Evolutionary conservation across 2,113 vertebrate species (phyloP).

Genomic region (Corythoichthys haematopterus): DNA sequence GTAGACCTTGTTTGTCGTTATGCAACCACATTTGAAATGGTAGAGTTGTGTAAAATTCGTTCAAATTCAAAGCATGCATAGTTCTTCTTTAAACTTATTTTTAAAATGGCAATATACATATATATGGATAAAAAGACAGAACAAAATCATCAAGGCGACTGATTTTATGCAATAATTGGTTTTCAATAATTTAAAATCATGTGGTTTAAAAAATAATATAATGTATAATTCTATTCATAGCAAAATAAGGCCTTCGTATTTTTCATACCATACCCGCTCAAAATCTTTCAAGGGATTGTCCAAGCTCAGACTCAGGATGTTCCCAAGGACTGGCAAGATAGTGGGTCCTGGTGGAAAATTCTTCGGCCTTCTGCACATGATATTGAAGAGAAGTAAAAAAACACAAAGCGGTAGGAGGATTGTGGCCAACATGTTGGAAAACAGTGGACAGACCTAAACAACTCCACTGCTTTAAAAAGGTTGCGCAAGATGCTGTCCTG

Average conservation of each 20-base stretch:
- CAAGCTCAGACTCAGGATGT: constrained; percentile 53
- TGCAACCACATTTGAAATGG: neutral
- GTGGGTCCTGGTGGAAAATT: constrained; percentile 72
- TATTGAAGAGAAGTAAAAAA: constrained; percentile 39
- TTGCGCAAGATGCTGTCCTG: neutral
- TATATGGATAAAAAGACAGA: neutral
- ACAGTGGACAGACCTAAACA: neutral
- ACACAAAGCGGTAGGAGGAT: constrained; percentile 46
- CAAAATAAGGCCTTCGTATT: neutral
- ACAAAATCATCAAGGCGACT: neutral
- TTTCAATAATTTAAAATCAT: neutral
- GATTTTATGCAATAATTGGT: neutral
- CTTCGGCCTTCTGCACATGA: constrained; percentile 52
- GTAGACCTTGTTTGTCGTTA: neutral
- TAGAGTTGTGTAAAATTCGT: neutral
- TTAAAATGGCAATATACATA: neutral
- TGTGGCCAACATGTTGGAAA: constrained; percentile 50
- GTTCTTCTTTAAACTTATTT: neutral
- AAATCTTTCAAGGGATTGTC: constrained; percentile 63
- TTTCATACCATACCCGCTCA: constrained; percentile 60
- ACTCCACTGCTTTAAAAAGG: neutral
- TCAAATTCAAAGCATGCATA: neutral
- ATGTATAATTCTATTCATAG: neutral
- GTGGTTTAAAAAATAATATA: neutral
- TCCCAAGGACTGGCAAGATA: constrained; percentile 62